phyloP scores from a whole-genome alignment of 2,797 vertebrate genomes.

The Catamblyrhynchus diadema region DNA sequence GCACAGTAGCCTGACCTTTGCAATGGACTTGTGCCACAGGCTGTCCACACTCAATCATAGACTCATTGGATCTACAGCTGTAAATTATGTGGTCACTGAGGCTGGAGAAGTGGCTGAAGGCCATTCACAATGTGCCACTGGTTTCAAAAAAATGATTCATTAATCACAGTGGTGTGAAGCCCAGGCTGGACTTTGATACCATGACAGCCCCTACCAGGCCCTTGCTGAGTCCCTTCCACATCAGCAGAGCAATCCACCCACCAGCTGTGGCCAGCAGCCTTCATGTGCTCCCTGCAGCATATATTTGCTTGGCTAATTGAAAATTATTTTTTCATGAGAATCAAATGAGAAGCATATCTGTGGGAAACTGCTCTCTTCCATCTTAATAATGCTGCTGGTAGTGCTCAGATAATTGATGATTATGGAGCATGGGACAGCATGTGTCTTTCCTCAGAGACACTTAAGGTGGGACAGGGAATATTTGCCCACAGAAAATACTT shows the following conservation, averaged over 20 bases:
- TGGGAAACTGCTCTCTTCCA: not conserved
- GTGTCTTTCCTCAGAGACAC: constrained; percentile 12
- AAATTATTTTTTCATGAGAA: not conserved
- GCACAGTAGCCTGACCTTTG: not conserved
- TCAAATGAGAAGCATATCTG: not conserved
- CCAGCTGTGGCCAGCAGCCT: not conserved
- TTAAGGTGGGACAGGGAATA: not conserved
- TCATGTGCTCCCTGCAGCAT: not conserved
- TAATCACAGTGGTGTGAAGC: not conserved
- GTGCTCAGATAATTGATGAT: not conserved
- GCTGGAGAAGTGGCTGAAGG: not conserved
- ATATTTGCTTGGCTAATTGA: not conserved
- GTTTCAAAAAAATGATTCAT: not conserved
- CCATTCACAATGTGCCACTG: not conserved
- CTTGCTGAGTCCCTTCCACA: accelerated
- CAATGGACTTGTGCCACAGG: not conserved
- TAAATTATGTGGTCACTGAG: not conserved
- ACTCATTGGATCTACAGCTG: not conserved
- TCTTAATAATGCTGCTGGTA: not conserved
- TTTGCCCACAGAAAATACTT: not conserved
- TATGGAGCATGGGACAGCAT: not conserved
- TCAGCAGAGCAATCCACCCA: not conserved
- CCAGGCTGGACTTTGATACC: not conserved
- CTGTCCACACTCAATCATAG: not conserved
- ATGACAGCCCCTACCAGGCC: not conserved